These are phyloP conservation scores for Mungos mungo DNA, from an alignment of 2,113 vertebrate genomes.

Conservation along the genomic window DNA sequence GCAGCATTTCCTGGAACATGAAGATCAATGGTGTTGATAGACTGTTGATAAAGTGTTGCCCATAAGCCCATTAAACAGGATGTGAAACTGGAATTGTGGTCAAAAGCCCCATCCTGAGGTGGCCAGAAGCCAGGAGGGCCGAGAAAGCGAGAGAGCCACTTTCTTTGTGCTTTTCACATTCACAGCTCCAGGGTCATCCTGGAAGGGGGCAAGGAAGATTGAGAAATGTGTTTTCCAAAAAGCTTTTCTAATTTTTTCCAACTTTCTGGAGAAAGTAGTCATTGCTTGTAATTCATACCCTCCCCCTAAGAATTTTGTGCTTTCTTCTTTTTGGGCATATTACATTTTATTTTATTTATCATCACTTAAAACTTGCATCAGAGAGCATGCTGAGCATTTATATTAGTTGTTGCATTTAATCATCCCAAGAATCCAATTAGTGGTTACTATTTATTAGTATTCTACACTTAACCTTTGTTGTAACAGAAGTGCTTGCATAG, in stretches of 20 bases:
- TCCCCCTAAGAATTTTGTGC: neutral
- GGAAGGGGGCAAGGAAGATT: neutral
- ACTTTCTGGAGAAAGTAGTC: neutral
- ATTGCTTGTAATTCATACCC: neutral
- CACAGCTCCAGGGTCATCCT: neutral
- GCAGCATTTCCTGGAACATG: constrained; percentile 66
- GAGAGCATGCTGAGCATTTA: neutral
- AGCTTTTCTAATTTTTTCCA: neutral
- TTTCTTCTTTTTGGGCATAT: neutral
- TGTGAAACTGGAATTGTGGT: constrained; percentile 4
- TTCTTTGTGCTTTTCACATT: neutral
- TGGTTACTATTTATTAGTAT: neutral
- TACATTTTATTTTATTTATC: neutral
- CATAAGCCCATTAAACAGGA: constrained; percentile 54
- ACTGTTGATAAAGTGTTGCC: constrained; percentile 52
- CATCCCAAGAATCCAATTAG: neutral
- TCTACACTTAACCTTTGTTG: neutral
- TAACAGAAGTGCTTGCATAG: neutral
- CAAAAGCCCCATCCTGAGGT: neutral
- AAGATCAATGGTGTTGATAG: constrained; percentile 54
- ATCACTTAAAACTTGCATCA: neutral
- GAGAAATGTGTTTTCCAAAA: neutral
- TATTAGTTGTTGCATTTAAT: neutral
- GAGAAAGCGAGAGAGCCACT: neutral
- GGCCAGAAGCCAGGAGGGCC: neutral